These are phyloP conservation scores for Mobula hypostoma DNA, from an alignment of 2,113 vertebrate genomes.

Conservation along the genomic window DNA sequence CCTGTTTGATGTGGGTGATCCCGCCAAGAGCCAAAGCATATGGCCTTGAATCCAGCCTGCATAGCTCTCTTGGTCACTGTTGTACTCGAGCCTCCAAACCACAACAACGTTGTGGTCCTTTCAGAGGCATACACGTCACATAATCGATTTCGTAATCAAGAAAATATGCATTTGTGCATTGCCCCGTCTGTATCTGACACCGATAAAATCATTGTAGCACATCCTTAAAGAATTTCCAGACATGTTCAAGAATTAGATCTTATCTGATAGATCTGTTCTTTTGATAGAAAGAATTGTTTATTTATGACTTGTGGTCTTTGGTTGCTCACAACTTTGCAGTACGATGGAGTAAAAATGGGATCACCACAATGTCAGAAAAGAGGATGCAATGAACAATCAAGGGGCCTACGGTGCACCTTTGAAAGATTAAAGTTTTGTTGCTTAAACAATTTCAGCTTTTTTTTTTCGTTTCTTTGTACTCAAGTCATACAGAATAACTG, in stretches of 20 bases:
- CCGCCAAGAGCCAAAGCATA: too few species aligned
- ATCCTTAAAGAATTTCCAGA: too few species aligned
- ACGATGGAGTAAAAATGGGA: neutral
- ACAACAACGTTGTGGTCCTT: too few species aligned
- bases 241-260: neutral
- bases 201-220: too few species aligned
- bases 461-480: neutral
- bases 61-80: too few species aligned
- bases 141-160: too few species aligned
- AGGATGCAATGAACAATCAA: neutral
- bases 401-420: neutral
- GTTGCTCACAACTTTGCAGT: neutral
- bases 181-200: too few species aligned
- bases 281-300: neutral
- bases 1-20: too few species aligned
- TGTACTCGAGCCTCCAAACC: too few species aligned
- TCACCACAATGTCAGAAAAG: neutral
- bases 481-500: neutral
- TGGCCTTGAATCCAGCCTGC: too few species aligned
- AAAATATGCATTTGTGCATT: too few species aligned
- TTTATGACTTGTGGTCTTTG: neutral
- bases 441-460: neutral
- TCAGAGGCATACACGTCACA: too few species aligned
- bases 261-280: neutral
- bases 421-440: neutral